Percentiles rank a stretch among this genome's conserved stretches.
These are phyloP conservation scores for Galemys pyrenaicus DNA, from an alignment of 2,113 vertebrate genomes.

Conservation along the genomic window DNA sequence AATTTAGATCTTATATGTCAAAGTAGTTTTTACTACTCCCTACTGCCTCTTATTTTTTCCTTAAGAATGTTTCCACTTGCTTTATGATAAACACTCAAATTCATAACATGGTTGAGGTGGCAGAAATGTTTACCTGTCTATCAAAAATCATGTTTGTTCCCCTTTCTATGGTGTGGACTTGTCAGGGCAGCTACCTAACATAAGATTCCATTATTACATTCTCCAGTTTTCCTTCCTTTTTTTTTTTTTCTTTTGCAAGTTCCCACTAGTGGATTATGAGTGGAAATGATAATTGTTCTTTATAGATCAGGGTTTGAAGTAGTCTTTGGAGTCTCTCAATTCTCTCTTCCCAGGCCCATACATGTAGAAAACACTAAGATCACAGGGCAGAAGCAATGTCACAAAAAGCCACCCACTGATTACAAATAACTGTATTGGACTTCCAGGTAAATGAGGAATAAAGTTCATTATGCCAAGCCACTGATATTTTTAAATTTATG, in stretches of 20 bases:
- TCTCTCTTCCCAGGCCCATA: neutral
- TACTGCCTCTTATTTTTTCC: neutral
- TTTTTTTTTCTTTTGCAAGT: neutral
- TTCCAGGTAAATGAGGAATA: neutral
- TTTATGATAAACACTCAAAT: neutral
- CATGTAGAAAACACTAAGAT: neutral
- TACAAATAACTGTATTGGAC: neutral
- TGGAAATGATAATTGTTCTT: neutral
- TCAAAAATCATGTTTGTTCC: neutral
- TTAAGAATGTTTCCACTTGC: neutral
- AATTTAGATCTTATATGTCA: neutral
- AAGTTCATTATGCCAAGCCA: neutral
- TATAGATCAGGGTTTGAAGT: neutral
- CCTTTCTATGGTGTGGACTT: neutral
- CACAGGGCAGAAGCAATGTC: neutral
- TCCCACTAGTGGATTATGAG: neutral
- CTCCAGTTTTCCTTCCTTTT: neutral
- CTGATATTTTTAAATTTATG: neutral
- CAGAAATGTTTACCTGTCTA: neutral
- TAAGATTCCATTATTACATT: neutral
- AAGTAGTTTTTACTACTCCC: neutral
- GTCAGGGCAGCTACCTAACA: neutral
- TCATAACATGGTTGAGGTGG: neutral
- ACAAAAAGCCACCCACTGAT: neutral
- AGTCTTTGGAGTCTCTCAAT: neutral